phyloP scores from a whole-genome alignment of 2,113 vertebrate genomes.

The Amphilophus citrinellus region DNA sequence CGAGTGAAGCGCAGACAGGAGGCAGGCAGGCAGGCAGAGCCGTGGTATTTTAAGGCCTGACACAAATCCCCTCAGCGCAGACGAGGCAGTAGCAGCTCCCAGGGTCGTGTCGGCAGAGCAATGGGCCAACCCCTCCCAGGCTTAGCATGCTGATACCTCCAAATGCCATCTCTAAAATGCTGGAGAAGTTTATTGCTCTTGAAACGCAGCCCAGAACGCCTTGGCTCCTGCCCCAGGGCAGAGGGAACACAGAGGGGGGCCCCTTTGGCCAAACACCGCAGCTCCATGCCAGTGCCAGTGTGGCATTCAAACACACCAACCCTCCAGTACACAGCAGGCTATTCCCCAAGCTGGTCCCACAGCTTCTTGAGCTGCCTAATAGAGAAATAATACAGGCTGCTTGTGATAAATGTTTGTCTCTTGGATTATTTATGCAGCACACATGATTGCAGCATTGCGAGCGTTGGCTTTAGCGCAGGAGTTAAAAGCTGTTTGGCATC shows the following conservation, averaged over 20 bases:
- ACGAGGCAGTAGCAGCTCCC: slow-evolving; percentile 74
- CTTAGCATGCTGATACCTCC: slow-evolving; percentile 80
- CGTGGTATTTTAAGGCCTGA: slow-evolving; percentile 77
- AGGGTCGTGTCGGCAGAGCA: slow-evolving; percentile 71
- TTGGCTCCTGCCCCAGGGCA: slow-evolving; percentile 70
- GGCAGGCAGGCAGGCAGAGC: not conserved
- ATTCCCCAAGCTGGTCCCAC: slow-evolving; percentile 59
- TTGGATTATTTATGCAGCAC: slow-evolving; percentile 63
- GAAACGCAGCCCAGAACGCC: slow-evolving; percentile 80
- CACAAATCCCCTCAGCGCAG: slow-evolving; percentile 75
- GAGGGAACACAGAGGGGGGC: slow-evolving; percentile 66
- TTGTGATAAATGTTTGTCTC: slow-evolving; percentile 65
- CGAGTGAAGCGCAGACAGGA: slow-evolving; percentile 54
- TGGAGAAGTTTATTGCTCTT: slow-evolving; percentile 83
- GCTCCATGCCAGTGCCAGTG: slow-evolving; percentile 65
- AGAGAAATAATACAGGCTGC: slow-evolving; percentile 67
- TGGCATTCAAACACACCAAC: slow-evolving; percentile 41
- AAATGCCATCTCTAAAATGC: slow-evolving; percentile 82
- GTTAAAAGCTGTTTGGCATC: slow-evolving; percentile 48
- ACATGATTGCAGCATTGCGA: slow-evolving; percentile 33
- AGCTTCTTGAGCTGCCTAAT: slow-evolving; percentile 63
- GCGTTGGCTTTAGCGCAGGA: slow-evolving; percentile 20
- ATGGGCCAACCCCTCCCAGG: slow-evolving; percentile 69
- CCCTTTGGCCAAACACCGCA: slow-evolving; percentile 69
- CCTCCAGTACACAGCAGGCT: slow-evolving; percentile 58